Evolutionary conservation across 1,140 invertebrate genomes (phyloP).

Genomic region (Macrobrachium rosenbergii): DNA sequence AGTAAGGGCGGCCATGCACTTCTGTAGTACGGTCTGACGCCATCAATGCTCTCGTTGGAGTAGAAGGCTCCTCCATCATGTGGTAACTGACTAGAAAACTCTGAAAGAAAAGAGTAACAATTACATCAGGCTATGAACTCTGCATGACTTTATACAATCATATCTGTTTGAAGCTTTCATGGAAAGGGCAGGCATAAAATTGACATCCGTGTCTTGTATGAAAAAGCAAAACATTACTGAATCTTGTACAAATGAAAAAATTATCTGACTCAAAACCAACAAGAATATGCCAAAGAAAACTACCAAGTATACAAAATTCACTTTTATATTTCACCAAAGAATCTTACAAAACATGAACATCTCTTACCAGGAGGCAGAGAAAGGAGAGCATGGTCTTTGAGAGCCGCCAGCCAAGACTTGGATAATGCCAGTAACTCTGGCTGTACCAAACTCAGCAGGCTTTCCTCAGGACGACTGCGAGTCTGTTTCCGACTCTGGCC

Average conservation of each 20-base stretch:
- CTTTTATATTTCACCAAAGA: background rate
- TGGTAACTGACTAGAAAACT: constrained; percentile 94
- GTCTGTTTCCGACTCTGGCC: constrained; percentile 75
- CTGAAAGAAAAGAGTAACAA: too few relatives aligned
- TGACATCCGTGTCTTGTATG: too few relatives aligned
- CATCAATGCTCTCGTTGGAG: constrained; percentile 95
- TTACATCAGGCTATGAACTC: too few relatives aligned
- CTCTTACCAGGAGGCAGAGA: constrained; percentile 86
- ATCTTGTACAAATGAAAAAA: too few relatives aligned
- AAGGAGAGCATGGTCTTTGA: constrained; percentile 95
- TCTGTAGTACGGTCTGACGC: constrained; percentile 89
- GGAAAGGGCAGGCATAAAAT: too few relatives aligned
- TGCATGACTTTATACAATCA: too few relatives aligned
- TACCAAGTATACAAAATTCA: too few relatives aligned
- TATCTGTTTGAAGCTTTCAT: too few relatives aligned
- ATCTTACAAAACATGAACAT: background rate
- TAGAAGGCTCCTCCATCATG: constrained; percentile 97
- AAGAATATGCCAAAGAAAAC: too few relatives aligned
- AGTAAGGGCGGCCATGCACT: constrained; percentile 95
- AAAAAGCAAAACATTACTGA: too few relatives aligned
- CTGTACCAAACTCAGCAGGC: constrained; percentile 89
- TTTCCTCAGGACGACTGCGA: constrained; percentile 79
- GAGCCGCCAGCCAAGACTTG: constrained; percentile 92
- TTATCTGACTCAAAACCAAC: too few relatives aligned
- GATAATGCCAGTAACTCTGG: constrained; percentile 92